Conservation (phyloP, 2,113 vertebrate species). For the Pachycephala philippinensis region DNA sequence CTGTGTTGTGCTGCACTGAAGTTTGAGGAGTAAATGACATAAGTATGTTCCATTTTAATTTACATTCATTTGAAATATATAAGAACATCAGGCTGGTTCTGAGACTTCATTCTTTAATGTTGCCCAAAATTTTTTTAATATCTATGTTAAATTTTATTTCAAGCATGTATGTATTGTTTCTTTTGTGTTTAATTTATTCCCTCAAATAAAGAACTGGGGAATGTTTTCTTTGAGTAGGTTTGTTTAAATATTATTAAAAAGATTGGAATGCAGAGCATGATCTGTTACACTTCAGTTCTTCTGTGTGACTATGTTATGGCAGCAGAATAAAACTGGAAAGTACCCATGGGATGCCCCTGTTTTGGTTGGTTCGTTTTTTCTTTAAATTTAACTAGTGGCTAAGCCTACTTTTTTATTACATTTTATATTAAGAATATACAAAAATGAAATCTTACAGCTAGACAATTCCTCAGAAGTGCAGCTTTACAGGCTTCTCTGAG, state of each 20-base stretch:
- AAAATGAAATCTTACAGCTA: background rate
- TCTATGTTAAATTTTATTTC: constrained; percentile 43
- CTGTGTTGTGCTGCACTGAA: constrained; percentile 34
- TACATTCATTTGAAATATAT: background rate
- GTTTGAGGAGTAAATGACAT: constrained; percentile 13
- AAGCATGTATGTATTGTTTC: constrained; percentile 48
- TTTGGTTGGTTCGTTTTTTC: background rate
- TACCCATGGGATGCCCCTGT: background rate
- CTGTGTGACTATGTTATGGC: constrained; percentile 55
- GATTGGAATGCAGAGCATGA: constrained; percentile 67
- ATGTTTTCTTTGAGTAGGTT: constrained; percentile 7
- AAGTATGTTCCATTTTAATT: constrained; percentile 45
- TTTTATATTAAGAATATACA: background rate
- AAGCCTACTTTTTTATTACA: background rate
- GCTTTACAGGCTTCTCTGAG: background rate
- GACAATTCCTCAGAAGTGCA: background rate
- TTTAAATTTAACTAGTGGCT: background rate
- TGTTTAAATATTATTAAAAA: constrained; percentile 38
- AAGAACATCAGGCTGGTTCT: constrained; percentile 57
- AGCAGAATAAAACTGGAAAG: constrained; percentile 72
- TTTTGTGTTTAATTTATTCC: constrained; percentile 59
- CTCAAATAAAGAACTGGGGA: constrained; percentile 56
- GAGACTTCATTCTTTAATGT: constrained; percentile 53
- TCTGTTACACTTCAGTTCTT: constrained; percentile 43
- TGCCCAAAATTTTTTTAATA: constrained; percentile 4